Base-by-base conservation (phyloP, 2,888 invertebrate genomes). In the Crocallis elinguaria region DNA sequence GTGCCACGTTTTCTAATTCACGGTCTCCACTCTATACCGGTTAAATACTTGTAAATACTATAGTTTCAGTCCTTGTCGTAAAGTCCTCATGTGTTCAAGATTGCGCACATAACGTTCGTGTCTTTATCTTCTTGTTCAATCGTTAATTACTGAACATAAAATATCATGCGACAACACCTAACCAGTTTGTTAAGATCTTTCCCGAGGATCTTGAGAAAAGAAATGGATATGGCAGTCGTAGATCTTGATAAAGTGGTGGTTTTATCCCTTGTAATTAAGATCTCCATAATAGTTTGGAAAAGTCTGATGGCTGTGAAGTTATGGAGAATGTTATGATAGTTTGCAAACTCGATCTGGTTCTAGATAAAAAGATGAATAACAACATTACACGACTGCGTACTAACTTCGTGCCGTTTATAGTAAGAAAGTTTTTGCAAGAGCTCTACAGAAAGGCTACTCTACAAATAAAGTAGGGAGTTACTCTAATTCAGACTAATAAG, bases 61-160 rank as follows among this genome's bases (percentile, higher is more conserved):
- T 23, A n/a, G n/a, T 12, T 41, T 27, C 33, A 14, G 23, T 49
- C 39, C 36, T 6, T 9, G 27, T 17, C 35, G 49, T 64, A 52
- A 59, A 62, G 30, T 56, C 55, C 45, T 50, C 43, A 37, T 32
- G 39, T 45, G 57, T 52, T 57, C 53, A 59, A 62, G 57, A 53
- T 55, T 51, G 50, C 43, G 49, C 44, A 41, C 45, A 52, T 57
- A 53, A 49, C 56, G 50, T 57, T 52, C 45, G 35, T 33, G 60
- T 61, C 65, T 65, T 61, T 58, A 65, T 52, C 44, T 54, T 41
- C 60, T 52, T 49, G 56, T 51, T 49, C 55, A 49, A 56, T 61
- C 46, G 61, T 63, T 65, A 63, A 65, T 65, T 63, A 60, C 55
- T 46, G 49, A 44, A 52, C 54, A 60, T 65, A 63, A 62, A 65